These are phyloP conservation scores for Drosophila longiperda DNA, from an alignment of 2,888 invertebrate genomes.

Conservation along the genomic window DNA sequence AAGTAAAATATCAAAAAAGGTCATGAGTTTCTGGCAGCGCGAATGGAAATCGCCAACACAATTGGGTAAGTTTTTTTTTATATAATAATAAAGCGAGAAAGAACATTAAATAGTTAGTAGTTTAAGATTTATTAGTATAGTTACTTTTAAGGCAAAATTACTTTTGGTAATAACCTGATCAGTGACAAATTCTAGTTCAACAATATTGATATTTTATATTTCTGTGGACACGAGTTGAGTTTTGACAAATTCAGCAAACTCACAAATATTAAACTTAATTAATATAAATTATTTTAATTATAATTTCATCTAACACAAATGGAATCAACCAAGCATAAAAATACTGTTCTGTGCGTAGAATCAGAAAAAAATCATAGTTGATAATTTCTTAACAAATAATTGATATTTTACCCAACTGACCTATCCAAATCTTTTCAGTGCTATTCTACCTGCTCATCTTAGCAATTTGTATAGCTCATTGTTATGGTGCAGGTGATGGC, in stretches of 20 bases:
- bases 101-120: background rate
- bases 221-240: background rate
- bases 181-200: background rate
- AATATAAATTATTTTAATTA: background rate
- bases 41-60: slow-evolving; percentile 31
- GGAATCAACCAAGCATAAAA: background rate
- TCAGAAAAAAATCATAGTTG: background rate
- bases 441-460: slow-evolving; percentile 38
- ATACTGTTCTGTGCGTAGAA: background rate
- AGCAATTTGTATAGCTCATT: slow-evolving; percentile 24
- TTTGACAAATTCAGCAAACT: background rate
- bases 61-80: slow-evolving; percentile 50
- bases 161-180: background rate
- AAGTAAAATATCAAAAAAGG: slow-evolving; percentile 2
- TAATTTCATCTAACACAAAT: background rate
- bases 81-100: background rate
- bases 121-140: background rate
- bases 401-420: background rate
- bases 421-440: slow-evolving; percentile 30
- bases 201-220: background rate
- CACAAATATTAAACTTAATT: background rate
- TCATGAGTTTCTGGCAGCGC: slow-evolving; percentile 32
- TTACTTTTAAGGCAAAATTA: background rate
- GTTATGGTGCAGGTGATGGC: slow-evolving; percentile 29
- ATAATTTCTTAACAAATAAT: background rate